Conservation (phyloP, 2,797 vertebrate genomes). For the Picus viridis region DNA sequence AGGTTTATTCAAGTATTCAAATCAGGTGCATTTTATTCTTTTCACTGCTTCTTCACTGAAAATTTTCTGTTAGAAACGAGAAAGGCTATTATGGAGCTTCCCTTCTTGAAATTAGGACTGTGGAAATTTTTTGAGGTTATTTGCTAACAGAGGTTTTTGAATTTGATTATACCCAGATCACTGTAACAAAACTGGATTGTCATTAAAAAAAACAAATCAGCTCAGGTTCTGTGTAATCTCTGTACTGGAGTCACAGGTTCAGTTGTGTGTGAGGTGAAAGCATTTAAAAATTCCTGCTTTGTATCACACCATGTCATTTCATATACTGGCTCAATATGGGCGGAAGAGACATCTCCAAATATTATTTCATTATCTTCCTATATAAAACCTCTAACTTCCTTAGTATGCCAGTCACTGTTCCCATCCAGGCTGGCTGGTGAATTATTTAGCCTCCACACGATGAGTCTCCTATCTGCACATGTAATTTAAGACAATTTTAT, state of each 20-base stretch:
- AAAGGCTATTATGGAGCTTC: neutral
- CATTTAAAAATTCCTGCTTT: neutral
- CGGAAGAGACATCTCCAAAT: neutral
- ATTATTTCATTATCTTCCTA: neutral
- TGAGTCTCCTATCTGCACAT: neutral
- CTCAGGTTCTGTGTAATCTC: neutral
- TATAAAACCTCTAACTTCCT: constrained; percentile 8
- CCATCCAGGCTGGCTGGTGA: neutral
- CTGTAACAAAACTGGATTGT: neutral
- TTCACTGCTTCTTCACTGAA: neutral
- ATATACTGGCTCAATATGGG: neutral
- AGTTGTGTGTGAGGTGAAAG: neutral
- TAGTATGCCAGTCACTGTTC: constrained; percentile 16
- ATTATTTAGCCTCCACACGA: neutral
- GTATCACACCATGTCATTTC: neutral
- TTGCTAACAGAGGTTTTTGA: neutral
- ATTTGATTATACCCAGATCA: neutral
- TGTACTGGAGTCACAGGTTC: neutral
- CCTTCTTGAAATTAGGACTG: neutral
- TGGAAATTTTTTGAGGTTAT: neutral
- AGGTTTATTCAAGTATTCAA: constrained; percentile 15
- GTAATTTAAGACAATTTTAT: neutral
- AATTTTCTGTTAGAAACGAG: constrained; percentile 3
- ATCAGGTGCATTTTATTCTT: constrained; percentile 39
- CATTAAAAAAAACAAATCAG: neutral